A percentile compares a stretch with the other conserved stretches of the same genome.
Conservation (phyloP, 2,888 invertebrate genomes). For the Phalera bucephala region DNA sequence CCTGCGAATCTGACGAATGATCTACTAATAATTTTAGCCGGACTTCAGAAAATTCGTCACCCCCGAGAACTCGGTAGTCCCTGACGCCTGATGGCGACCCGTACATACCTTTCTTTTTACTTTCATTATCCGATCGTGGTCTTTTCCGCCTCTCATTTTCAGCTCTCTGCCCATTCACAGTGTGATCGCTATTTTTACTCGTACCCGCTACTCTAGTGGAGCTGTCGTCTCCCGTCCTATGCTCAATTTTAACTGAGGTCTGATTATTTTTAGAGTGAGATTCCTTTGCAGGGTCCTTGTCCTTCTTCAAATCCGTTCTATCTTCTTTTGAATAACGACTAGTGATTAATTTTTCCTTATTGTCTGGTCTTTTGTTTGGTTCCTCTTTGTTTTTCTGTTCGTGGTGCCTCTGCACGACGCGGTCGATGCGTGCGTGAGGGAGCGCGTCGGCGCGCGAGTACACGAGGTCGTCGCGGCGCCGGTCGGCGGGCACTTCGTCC, state of each 20-base stretch:
- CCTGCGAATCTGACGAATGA: too few species aligned
- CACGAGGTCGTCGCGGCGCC: constrained; percentile 65
- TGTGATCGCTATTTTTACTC: background rate
- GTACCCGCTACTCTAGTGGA: background rate
- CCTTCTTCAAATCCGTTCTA: background rate
- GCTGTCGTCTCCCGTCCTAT: background rate
- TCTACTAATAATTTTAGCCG: too few species aligned
- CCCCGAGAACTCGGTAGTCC: background rate
- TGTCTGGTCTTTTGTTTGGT: constrained; percentile 8
- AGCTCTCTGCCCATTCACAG: background rate
- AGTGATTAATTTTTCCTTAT: constrained; percentile 3
- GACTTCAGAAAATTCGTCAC: too few species aligned
- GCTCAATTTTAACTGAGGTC: background rate
- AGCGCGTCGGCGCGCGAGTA: constrained; percentile 70
- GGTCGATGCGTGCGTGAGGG: constrained; percentile 70
- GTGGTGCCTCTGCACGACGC: constrained; percentile 56
- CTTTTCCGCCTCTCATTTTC: constrained; percentile 10
- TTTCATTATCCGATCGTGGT: constrained; percentile 5
- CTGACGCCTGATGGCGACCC: background rate
- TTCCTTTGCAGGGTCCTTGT: background rate
- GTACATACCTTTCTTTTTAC: background rate
- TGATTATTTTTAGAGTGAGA: background rate
- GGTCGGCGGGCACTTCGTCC: constrained; percentile 12
- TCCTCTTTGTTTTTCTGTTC: constrained; percentile 34
- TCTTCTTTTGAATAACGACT: background rate